Evolutionary conservation across 2,113 vertebrate genomes (phyloP).

Genomic region (Symphodus melops): DNA sequence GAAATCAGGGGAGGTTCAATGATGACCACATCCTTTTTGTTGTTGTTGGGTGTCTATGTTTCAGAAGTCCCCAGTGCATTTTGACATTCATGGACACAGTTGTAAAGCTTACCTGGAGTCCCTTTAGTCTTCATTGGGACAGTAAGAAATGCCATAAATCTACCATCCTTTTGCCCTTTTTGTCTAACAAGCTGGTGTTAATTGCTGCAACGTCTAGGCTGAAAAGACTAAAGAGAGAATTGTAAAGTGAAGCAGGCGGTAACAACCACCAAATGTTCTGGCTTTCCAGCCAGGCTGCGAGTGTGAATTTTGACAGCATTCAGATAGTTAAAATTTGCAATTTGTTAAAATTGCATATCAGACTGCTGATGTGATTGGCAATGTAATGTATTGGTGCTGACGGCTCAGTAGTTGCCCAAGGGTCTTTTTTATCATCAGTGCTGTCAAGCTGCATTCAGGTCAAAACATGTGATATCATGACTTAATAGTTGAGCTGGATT

Average conservation of each 20-base stretch:
- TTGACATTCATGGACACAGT: neutral
- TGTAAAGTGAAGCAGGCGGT: neutral
- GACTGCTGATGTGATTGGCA: slow-evolving; percentile 15
- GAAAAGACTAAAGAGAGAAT: slow-evolving; percentile 18
- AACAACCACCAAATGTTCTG: slow-evolving; percentile 56
- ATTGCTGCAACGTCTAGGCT: slow-evolving; percentile 55
- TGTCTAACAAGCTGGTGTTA: slow-evolving; percentile 76
- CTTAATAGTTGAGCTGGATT: neutral
- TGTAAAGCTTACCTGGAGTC: slow-evolving; percentile 9
- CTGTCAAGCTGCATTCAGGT: slow-evolving; percentile 3
- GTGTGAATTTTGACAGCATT: slow-evolving; percentile 51
- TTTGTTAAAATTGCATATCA: slow-evolving; percentile 41
- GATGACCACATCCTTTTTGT: neutral
- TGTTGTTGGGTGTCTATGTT: neutral
- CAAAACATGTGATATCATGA: slow-evolving; percentile 37
- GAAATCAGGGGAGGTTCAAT: no score
- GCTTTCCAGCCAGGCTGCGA: neutral
- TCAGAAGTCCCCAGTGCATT: neutral
- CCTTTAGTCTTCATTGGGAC: neutral
- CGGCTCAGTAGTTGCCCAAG: slow-evolving; percentile 14
- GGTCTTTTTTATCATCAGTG: slow-evolving; percentile 3
- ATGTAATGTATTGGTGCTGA: slow-evolving; percentile 16
- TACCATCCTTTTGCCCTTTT: slow-evolving; percentile 41
- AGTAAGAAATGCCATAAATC: slow-evolving; percentile 45
- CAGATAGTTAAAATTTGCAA: slow-evolving; percentile 33